These are phyloP conservation scores for Stenoptilia bipunctidactyla DNA, from an alignment of 2,888 invertebrate genomes.

Conservation along the genomic window DNA sequence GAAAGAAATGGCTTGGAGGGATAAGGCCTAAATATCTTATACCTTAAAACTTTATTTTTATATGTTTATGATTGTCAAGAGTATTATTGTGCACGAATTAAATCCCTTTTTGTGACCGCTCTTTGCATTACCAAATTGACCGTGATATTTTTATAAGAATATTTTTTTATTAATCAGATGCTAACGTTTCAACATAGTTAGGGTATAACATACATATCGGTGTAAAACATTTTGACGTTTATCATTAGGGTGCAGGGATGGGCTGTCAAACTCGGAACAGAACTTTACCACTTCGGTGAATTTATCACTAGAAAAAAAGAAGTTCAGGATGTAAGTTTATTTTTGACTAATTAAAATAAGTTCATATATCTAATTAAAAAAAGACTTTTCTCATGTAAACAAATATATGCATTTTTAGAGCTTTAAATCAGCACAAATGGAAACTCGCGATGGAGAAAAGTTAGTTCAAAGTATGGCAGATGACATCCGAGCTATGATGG, in stretches of 20 bases:
- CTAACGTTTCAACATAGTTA: too few species aligned
- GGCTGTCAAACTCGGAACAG: conserved; percentile 85
- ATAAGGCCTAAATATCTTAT: too few species aligned
- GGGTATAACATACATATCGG: too few species aligned
- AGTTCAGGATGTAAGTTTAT: conserved; percentile 81
- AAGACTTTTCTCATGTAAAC: not conserved
- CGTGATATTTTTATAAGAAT: too few species aligned
- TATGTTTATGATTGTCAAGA: too few species aligned
- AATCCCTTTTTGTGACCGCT: too few species aligned
- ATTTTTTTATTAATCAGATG: too few species aligned
- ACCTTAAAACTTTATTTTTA: too few species aligned
- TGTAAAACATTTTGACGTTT: too few species aligned
- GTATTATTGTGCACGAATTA: too few species aligned
- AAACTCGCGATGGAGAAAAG: conserved; percentile 80
- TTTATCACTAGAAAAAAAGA: conserved; percentile 84
- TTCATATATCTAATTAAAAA: not conserved
- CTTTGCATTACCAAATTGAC: too few species aligned
- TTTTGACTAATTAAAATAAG: not conserved
- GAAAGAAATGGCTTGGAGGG: too few species aligned
- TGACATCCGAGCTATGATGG: conserved; percentile 90
- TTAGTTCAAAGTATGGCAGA: conserved; percentile 87
- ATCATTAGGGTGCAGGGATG: conserved; percentile 81
- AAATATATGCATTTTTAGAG: conserved; percentile 58
- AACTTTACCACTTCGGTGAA: conserved; percentile 84
- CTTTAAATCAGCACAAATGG: conserved; percentile 83